These are phyloP conservation scores for Monopterus albus DNA, from an alignment of 2,113 vertebrate species.

Conservation along the genomic window DNA sequence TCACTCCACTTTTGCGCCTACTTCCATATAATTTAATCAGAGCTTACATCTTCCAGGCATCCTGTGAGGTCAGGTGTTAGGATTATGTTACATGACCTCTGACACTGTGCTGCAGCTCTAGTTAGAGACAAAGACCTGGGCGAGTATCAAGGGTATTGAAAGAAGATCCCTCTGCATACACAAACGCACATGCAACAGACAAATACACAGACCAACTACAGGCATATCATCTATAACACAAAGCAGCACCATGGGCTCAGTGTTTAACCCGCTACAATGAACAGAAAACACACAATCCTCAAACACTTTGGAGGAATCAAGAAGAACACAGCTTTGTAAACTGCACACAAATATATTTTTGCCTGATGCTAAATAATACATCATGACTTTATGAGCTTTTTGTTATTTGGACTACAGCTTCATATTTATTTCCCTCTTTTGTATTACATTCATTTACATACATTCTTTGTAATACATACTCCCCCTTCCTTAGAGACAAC, in stretches of 20 bases:
- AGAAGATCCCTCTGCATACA: constrained; percentile 10
- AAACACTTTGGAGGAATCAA: background rate
- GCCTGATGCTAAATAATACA: background rate
- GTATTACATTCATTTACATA: background rate
- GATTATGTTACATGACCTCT: constrained; percentile 47
- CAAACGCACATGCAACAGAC: background rate
- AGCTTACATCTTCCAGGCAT: constrained; percentile 33
- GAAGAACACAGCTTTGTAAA: background rate
- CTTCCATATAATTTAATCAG: constrained; percentile 25
- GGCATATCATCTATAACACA: background rate
- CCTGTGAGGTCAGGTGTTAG: constrained; percentile 24
- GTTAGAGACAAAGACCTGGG: background rate
- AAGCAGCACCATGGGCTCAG: background rate
- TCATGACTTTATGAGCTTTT: constrained; percentile 14
- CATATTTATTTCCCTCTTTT: background rate
- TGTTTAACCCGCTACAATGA: constrained; percentile 12
- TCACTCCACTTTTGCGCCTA: background rate
- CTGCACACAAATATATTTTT: background rate
- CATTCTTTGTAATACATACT: no score
- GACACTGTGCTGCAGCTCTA: constrained; percentile 1
- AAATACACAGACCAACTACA: background rate
- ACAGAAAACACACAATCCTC: background rate
- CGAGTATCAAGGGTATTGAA: constrained; percentile 4
- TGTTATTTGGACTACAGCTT: background rate
- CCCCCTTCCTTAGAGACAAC: background rate